A percentile compares a stretch with the other conserved stretches of the same genome.
phyloP scores from a whole-genome alignment of 2,888 invertebrate species.

The Allophyes oxyacanthae region DNA sequence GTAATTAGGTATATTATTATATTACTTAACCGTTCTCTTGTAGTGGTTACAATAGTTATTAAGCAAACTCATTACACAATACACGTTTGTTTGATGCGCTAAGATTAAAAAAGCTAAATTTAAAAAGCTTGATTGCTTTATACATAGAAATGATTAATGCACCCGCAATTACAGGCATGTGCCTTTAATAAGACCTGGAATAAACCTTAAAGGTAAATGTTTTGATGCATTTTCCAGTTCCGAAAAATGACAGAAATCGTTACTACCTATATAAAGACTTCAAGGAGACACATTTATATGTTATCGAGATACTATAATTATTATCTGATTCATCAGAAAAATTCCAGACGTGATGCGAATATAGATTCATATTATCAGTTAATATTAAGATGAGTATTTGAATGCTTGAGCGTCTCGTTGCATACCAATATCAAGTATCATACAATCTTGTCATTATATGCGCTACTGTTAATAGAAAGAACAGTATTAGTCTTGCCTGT shows the following conservation, averaged over 20 bases:
- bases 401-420: slow-evolving; percentile 39
- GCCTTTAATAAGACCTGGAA: too few species aligned
- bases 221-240: too few species aligned
- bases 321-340: slow-evolving; percentile 68
- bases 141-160: too few species aligned
- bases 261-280: slow-evolving; percentile 41
- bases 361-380: slow-evolving; percentile 38
- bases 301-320: slow-evolving; percentile 60
- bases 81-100: neutral
- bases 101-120: too few species aligned
- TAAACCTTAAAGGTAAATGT: too few species aligned
- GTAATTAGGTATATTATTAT: too few species aligned
- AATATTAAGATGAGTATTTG: slow-evolving; percentile 55
- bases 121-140: too few species aligned
- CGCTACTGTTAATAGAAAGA: slow-evolving; percentile 40
- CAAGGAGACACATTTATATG: slow-evolving; percentile 67
- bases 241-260: slow-evolving; percentile 4
- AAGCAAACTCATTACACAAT: too few species aligned
- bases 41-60: too few species aligned
- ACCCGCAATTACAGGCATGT: too few species aligned
- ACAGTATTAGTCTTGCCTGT: slow-evolving; percentile 29
- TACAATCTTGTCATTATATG: slow-evolving; percentile 45
- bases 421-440: slow-evolving; percentile 43
- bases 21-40: too few species aligned
- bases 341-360: slow-evolving; percentile 71